These are phyloP conservation scores for Smutsia temminckii DNA, from an alignment of 2,797 vertebrate genomes.

Conservation along the genomic window DNA sequence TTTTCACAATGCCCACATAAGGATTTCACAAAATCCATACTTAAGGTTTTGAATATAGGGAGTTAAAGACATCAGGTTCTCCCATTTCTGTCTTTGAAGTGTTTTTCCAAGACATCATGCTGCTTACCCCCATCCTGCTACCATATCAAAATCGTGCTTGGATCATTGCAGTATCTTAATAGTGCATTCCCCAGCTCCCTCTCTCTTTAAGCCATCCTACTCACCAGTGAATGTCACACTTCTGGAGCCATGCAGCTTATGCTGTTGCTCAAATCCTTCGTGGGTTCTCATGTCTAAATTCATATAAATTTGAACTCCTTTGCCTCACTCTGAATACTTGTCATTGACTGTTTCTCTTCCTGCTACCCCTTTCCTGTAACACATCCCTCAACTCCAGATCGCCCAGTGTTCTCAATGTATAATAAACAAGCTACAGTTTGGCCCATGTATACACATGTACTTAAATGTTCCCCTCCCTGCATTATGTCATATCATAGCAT, in stretches of 20 bases:
- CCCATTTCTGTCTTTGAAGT: not conserved
- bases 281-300: not conserved
- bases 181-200: not conserved
- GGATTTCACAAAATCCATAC: not conserved
- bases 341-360: not conserved
- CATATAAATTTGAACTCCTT: not conserved
- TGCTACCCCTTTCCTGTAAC: not conserved
- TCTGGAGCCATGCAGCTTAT: not conserved
- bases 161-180: not conserved
- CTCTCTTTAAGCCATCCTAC: not conserved
- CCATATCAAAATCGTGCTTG: not conserved
- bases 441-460: not conserved
- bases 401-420: not conserved
- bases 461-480: not conserved
- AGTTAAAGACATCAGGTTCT: not conserved
- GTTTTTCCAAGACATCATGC: not conserved
- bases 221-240: not conserved
- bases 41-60: not conserved
- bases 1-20: not conserved
- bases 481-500: not conserved
- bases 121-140: accelerated
- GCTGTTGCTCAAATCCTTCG: not conserved
- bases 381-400: not conserved
- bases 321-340: not conserved
- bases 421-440: not conserved